phyloP scores from a whole-genome alignment of 1,140 invertebrate species.

The Nephila pilipes region DNA sequence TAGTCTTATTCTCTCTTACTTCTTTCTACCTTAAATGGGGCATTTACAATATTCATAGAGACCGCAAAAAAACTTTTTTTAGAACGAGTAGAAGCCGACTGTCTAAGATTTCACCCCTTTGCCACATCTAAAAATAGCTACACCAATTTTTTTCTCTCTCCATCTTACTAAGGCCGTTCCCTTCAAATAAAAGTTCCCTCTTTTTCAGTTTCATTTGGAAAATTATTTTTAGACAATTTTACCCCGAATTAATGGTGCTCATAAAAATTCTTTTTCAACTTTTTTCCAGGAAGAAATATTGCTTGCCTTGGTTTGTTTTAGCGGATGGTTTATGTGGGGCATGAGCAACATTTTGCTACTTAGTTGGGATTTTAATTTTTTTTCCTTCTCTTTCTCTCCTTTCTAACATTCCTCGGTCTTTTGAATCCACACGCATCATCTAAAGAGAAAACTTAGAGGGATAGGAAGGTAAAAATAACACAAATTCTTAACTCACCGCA shows the following conservation, averaged over 20 bases:
- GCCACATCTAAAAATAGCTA: constrained; percentile 40
- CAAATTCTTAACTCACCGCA: not conserved
- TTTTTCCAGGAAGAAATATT: not conserved
- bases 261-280: constrained; percentile 52
- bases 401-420: constrained; percentile 9
- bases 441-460: constrained; percentile 26
- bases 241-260: constrained; percentile 34
- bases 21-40: constrained; percentile 25
- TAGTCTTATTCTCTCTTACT: not conserved
- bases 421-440: constrained; percentile 15
- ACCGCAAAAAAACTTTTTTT: constrained; percentile 43
- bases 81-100: not conserved
- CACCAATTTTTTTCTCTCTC: not conserved
- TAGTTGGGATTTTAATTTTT: not conserved
- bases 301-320: constrained; percentile 39
- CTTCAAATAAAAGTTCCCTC: constrained; percentile 28
- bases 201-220: constrained; percentile 36
- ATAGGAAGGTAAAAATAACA: not conserved
- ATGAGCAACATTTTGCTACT: constrained; percentile 21
- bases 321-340: constrained; percentile 41
- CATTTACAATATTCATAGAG: constrained; percentile 46
- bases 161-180: not conserved
- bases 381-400: not conserved
- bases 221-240: constrained; percentile 59
- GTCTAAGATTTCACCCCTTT: constrained; percentile 41